Conservation (phyloP, 1,140 invertebrate species). For the Zophobas atratus region DNA sequence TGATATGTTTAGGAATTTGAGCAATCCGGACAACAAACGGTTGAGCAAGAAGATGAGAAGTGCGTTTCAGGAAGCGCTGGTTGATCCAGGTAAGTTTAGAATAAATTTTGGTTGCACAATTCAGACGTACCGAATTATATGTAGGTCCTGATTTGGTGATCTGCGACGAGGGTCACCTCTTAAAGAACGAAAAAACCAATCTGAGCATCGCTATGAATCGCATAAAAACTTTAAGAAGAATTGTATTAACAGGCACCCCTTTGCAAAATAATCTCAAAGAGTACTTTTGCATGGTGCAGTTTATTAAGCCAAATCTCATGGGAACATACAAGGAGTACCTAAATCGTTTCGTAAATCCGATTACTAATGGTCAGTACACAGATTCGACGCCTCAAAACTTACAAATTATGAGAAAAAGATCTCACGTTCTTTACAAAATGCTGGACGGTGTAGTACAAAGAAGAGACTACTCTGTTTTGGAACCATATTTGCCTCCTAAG, state of each 20-base stretch:
- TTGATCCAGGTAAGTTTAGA: constrained; percentile 69
- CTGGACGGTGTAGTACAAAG: constrained; percentile 86
- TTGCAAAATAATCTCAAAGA: constrained; percentile 91
- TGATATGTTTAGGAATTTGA: constrained; percentile 85
- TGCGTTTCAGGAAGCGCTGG: constrained; percentile 63
- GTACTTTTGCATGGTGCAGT: constrained; percentile 92
- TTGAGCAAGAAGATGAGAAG: constrained; percentile 69
- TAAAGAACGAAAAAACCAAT: constrained; percentile 84
- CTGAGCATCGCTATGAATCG: constrained; percentile 81
- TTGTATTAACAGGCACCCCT: constrained; percentile 89
- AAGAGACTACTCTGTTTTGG: constrained; percentile 86
- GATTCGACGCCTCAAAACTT: constrained; percentile 86
- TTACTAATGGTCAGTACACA: constrained; percentile 88
- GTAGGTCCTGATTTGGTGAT: constrained; percentile 84
- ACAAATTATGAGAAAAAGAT: constrained; percentile 83
- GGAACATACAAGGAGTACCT: constrained; percentile 77
- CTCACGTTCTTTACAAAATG: constrained; percentile 87
- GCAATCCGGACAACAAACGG: constrained; percentile 61
- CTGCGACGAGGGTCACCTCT: constrained; percentile 88
- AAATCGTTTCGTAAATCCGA: constrained; percentile 83
- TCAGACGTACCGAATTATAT: too few species aligned
- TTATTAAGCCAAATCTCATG: constrained; percentile 87
- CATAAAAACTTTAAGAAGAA: constrained; percentile 78
- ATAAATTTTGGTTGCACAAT: neutral
- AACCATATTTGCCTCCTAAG: constrained; percentile 88